Base-by-base conservation (phyloP, 2,888 invertebrate species). In the Thymelicus sylvestris region DNA sequence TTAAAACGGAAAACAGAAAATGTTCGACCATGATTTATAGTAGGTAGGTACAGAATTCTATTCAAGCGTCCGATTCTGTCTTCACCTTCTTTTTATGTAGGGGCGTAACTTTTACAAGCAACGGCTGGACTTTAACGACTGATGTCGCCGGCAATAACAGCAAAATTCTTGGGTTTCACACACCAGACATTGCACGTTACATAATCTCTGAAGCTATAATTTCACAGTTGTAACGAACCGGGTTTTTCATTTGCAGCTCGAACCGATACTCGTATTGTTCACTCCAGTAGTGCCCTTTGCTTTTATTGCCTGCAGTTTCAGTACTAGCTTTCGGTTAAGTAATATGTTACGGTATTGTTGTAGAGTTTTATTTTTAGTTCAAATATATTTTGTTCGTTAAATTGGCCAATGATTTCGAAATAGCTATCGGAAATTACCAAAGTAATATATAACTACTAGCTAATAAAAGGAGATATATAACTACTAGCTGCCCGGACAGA, bases 61-160 rank as follows among this genome's bases (percentile, higher is more conserved):
- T 57, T 7, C 8, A 13, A 6, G 38, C 38, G 2, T 10, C 38
- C 31, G 12, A 31, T 31, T 31, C 6, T 8, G 10, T 4, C 13
- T 57, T 31, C 10, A 6, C 57, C 57, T 7, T 13, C 0, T 38
- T 57, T 57, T 57, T 57, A 57, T 57, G 60, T 19, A 52, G 48
- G 70, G 66, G 70, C 52, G 65, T 73, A 73, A 73, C 73, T 74
- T 74, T 74, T 77, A 75, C 72, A 71, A 72, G 74, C 74, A 57
- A 67, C 70, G 64, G 72, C 66, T 62, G 52, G 69, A 72, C 65
- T 75, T 78, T 77, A 77, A 79, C 76, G 77, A 76, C 74, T 50
- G 73, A 72, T 75, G 74, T 73, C 74, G 73, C 71, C 72, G 63
- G 75, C 74, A 76, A 75, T 79, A 77, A 79, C 78, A 80, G 69